Conservation (phyloP, 2,888 invertebrate species). For the Proisotoma minuta region DNA sequence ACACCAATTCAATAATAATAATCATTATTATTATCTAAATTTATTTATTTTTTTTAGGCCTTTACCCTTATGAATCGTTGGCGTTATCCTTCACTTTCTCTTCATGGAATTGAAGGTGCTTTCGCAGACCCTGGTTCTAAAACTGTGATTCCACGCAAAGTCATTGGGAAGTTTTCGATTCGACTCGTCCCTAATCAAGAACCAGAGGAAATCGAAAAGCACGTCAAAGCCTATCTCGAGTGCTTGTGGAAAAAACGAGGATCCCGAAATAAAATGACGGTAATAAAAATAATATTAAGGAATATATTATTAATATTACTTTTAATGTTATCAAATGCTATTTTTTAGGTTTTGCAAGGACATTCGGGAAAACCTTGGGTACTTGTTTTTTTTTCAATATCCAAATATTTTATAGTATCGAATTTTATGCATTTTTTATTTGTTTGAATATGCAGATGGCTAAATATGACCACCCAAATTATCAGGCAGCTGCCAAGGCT, state of each 20-base stretch:
- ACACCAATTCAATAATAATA: not conserved
- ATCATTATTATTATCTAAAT: constrained; percentile 1
- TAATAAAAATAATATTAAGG: constrained; percentile 48
- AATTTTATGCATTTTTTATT: too few relatives aligned
- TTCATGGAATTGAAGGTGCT: constrained; percentile 94
- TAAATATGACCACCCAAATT: constrained; percentile 87
- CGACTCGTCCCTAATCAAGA: constrained; percentile 88
- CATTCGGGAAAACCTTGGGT: constrained; percentile 1
- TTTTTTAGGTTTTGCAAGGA: not conserved
- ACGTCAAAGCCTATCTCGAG: constrained; percentile 71
- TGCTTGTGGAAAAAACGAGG: constrained; percentile 71
- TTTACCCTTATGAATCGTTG: constrained; percentile 87
- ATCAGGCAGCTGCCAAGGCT: constrained; percentile 77
- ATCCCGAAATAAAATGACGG: constrained; percentile 81
- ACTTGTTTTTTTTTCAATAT: too few relatives aligned
- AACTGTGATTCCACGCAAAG: constrained; percentile 90
- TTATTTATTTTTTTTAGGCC: constrained; percentile 14
- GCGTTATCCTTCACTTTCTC: constrained; percentile 87
- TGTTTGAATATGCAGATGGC: constrained; percentile 57
- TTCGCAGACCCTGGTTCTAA: constrained; percentile 89
- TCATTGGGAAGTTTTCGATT: constrained; percentile 94
- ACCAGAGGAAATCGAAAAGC: constrained; percentile 69
- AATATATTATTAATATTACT: not conserved
- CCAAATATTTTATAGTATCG: too few relatives aligned
- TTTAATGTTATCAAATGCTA: not conserved